Evolutionary conservation across 2,888 invertebrate genomes (phyloP).

Genomic region (Diplolepis rosae): DNA sequence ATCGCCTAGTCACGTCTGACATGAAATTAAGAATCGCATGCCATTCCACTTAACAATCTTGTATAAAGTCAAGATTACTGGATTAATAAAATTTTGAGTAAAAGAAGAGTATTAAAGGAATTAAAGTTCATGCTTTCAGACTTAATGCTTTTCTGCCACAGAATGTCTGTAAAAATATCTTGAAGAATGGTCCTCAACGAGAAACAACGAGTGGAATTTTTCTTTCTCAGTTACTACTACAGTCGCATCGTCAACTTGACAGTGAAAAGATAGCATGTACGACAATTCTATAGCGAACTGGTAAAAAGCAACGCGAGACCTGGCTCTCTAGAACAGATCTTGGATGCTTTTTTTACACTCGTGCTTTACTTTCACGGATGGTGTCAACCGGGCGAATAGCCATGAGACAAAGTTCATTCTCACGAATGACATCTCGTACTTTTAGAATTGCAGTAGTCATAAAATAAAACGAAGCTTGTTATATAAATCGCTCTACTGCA

Average conservation of each 20-base stretch:
- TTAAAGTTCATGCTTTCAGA: background rate
- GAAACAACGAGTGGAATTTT: background rate
- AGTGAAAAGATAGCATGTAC: constrained; percentile 2
- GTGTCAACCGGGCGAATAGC: background rate
- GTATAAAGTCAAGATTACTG: background rate
- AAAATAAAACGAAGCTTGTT: background rate
- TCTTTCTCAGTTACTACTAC: background rate
- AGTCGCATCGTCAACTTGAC: background rate
- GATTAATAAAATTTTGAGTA: background rate
- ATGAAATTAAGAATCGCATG: background rate
- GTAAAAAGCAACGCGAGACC: background rate
- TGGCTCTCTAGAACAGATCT: background rate
- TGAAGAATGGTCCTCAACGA: background rate
- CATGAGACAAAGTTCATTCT: background rate
- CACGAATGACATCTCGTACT: background rate
- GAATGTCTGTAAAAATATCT: background rate
- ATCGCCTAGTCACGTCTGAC: background rate
- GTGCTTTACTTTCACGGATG: background rate
- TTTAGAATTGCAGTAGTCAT: background rate
- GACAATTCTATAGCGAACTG: constrained; percentile 9
- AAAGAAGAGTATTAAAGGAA: background rate
- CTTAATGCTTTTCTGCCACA: background rate
- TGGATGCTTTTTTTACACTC: background rate
- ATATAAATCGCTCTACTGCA: background rate
- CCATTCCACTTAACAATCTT: background rate